A percentile compares a stretch with the other conserved stretches of the same genome.
phyloP scores from a whole-genome alignment of 64 coral and sea anemone genomes.

The Catalaphyllia jardinei region DNA sequence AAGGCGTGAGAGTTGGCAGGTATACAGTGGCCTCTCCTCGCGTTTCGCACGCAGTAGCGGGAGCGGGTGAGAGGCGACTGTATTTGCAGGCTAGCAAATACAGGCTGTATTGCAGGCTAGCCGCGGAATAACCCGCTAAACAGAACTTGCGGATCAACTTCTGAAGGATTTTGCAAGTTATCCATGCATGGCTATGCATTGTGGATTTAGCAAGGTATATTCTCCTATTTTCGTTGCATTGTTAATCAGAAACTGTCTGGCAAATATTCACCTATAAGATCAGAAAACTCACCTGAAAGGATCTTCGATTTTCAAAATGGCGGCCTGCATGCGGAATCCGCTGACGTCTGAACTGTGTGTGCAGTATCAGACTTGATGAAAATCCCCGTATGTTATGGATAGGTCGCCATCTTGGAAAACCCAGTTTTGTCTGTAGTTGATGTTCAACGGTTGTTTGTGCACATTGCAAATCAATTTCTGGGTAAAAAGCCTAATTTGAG shows the following conservation, averaged over 20 bases:
- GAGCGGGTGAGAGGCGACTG: too few relatives aligned
- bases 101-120: too few relatives aligned
- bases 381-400: neutral
- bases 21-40: too few relatives aligned
- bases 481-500: neutral
- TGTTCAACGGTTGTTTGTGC: neutral
- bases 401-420: constrained; percentile 16
- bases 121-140: too few relatives aligned
- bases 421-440: neutral
- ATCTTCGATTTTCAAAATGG: neutral
- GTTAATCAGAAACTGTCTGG: neutral
- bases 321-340: neutral
- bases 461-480: neutral
- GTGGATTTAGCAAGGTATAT: too few relatives aligned
- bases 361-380: neutral
- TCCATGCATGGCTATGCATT: too few relatives aligned
- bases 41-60: too few relatives aligned
- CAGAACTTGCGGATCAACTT: too few relatives aligned
- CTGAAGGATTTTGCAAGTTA: too few relatives aligned
- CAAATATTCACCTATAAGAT: neutral
- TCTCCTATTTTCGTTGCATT: too few relatives aligned
- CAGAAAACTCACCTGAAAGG: neutral
- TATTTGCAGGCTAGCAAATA: too few relatives aligned
- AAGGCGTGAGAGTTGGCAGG: too few relatives aligned
- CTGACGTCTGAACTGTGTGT: constrained; percentile 9